A percentile compares a stretch with the other conserved stretches of the same genome.
Evolutionary conservation across 2,113 vertebrate species (phyloP).

Genomic region (Dromiciops gliroides): DNA sequence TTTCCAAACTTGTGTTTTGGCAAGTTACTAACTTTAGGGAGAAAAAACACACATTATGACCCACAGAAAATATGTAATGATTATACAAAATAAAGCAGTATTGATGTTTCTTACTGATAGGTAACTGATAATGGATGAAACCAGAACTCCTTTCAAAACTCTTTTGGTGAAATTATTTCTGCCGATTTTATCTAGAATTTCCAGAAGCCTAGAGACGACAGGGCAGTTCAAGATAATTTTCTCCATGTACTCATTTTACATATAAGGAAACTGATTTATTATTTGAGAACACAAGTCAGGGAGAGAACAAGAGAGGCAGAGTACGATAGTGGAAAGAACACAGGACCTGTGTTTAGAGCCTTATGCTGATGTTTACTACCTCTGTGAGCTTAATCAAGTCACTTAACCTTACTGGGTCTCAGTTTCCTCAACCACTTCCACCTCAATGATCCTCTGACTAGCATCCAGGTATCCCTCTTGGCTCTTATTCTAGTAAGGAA

Average conservation of each 20-base stretch:
- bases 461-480: not conserved
- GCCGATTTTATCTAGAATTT: not conserved
- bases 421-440: not conserved
- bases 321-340: not conserved
- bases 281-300: not conserved
- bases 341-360: not conserved
- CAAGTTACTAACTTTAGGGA: conserved; percentile 32
- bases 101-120: not conserved
- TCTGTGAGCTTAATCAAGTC: not conserved
- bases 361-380: not conserved
- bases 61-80: not conserved
- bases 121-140: conserved; percentile 12
- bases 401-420: not conserved
- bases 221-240: not conserved
- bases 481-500: not conserved
- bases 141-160: conserved; percentile 3
- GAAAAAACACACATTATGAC: not conserved
- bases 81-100: not conserved
- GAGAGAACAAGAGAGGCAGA: not conserved
- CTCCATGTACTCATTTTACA: not conserved
- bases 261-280: not conserved
- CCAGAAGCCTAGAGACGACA: not conserved
- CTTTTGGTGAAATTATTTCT: not conserved
- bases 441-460: not conserved
- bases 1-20: conserved; percentile 18